A percentile compares a stretch with the other conserved stretches of the same genome.
phyloP scores from a whole-genome alignment of 2,113 vertebrate species.

The Genyomyrus donnyi region DNA sequence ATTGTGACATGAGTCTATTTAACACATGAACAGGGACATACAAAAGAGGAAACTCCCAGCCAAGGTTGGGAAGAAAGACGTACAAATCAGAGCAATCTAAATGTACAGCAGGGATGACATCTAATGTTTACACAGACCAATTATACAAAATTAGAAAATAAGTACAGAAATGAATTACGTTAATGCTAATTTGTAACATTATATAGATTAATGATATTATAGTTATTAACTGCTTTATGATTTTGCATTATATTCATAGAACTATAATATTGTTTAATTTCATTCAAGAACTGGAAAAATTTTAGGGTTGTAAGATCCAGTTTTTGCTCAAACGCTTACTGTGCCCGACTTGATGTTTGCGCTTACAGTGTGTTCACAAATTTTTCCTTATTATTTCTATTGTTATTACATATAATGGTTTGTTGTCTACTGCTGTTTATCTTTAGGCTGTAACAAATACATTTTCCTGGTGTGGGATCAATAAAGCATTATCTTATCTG shows the following conservation, averaged over 20 bases:
- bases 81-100: background rate
- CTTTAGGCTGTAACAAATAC: background rate
- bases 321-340: background rate
- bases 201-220: background rate
- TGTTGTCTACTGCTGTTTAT: background rate
- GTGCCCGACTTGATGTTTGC: no score
- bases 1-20: background rate
- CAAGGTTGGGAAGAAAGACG: no score
- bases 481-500: background rate
- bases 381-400: background rate
- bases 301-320: background rate
- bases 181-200: background rate
- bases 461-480: background rate
- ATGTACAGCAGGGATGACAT: background rate
- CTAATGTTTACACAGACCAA: background rate
- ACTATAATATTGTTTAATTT: background rate
- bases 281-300: background rate
- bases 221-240: background rate
- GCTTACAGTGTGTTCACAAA: background rate
- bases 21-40: background rate
- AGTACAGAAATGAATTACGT: background rate
- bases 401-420: background rate
- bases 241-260: background rate
- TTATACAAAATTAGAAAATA: background rate
- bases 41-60: background rate